phyloP scores from a whole-genome alignment of 2,888 invertebrate species.

The Gari tellinella region DNA sequence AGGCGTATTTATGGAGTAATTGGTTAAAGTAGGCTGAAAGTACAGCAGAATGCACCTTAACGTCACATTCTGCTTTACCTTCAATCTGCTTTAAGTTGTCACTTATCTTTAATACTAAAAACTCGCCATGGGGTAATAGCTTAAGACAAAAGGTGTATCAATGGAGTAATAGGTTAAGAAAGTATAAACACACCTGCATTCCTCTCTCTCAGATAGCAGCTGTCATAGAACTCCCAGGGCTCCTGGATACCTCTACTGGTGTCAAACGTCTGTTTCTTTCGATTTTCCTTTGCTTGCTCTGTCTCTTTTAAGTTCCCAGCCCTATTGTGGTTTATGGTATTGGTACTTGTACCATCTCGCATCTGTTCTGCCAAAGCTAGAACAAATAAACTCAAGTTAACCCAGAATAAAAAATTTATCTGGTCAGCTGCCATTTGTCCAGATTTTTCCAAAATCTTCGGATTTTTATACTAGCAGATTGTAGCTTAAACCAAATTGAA shows the following conservation, averaged over 20 bases:
- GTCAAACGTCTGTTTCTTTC: slow-evolving; percentile 72
- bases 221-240: slow-evolving; percentile 82
- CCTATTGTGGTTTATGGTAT: slow-evolving; percentile 71
- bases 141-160: not conserved
- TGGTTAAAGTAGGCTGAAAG: no score
- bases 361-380: slow-evolving; percentile 56
- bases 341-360: slow-evolving; percentile 79
- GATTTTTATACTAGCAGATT: no score
- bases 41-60: no score
- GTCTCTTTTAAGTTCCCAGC: slow-evolving; percentile 64
- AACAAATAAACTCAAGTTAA: not conserved
- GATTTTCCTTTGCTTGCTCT: slow-evolving; percentile 22
- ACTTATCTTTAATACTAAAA: no score
- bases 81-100: no score
- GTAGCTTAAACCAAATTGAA: no score
- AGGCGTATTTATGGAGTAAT: no score
- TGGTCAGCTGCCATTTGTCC: no score
- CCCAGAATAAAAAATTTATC: no score
- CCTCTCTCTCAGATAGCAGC: slow-evolving; percentile 79
- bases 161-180: not conserved
- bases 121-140: no score
- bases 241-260: slow-evolving; percentile 79
- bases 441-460: no score
- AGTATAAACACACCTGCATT: slow-evolving; percentile 74
- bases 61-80: no score